Base-by-base conservation (phyloP, 2,888 invertebrate genomes). In the Caenorhabditis wallacei region DNA sequence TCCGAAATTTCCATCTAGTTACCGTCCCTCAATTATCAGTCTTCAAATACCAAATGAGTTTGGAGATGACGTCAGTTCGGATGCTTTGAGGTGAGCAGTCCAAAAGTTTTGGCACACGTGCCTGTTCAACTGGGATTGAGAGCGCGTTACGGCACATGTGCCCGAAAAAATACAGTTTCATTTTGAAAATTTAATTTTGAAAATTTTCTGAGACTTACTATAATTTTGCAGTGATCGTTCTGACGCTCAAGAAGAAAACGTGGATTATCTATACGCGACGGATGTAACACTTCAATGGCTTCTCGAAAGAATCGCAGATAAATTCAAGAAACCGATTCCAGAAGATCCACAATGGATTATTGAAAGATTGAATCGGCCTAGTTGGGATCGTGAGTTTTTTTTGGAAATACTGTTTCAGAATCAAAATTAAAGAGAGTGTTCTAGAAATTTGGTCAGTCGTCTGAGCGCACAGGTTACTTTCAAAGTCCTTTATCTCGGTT, bases 331-430 rank as follows among this genome's bases (percentile, higher is more conserved):
- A 35, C 18, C 81, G 40, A 80, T 88, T 20, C 84, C 85, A 8
- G 87, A 86, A 22, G 89, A 89, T 70, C 89, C 90, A n/a, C 88
- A 89, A 57, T 90, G 89, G 89, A 90, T 90, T 48, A 87, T 89
- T 2, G 90, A 90, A 74, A 53, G 88, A 7, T 71, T 90, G 71
- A 90, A 90, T 61, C 61, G 84, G 46, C 86, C 86, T 0, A 84
- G 83, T 51, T 86, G 81, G 79, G 84, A 85, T 82, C 66, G 82
- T 82, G 30, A 74, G 61, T 51, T 37, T 11, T 43, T 16, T 43
- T 43, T 51, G 43, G 30, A n/a, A n/a, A n/a, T n/a, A n/a, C n/a
- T n/a, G n/a, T n/a, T n/a, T n/a, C n/a, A n/a, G n/a, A n/a, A n/a
- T n/a, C n/a, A n/a, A n/a, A n/a, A n/a, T n/a, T n/a, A n/a, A n/a